Evolutionary conservation across 2,888 invertebrate species (phyloP).

Genomic region (Allygus modestus): DNA sequence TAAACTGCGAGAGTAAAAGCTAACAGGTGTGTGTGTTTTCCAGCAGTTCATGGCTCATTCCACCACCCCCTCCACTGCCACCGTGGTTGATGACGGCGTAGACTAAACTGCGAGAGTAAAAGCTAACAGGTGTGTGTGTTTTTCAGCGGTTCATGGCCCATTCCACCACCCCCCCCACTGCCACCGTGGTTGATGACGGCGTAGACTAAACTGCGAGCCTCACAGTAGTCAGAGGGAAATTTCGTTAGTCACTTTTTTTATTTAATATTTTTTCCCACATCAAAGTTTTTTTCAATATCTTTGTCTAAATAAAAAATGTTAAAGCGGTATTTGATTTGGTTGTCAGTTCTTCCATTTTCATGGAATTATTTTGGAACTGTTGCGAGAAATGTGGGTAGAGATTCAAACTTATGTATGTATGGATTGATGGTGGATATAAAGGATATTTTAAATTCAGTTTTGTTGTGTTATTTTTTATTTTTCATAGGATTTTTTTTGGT

Average conservation of each 20-base stretch:
- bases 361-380: neutral
- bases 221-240: neutral
- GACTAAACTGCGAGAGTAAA: too few species aligned
- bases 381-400: neutral
- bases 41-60: too few species aligned
- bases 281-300: neutral
- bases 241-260: conserved; percentile 4
- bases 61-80: too few species aligned
- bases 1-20: too few species aligned
- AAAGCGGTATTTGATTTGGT: neutral
- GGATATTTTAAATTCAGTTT: neutral
- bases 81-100: too few species aligned
- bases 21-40: too few species aligned
- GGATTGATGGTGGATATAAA: neutral
- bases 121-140: too few species aligned
- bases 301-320: neutral
- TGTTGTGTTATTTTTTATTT: too few species aligned
- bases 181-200: conserved; percentile 34
- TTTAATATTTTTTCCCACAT: neutral
- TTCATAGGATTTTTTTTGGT: too few species aligned
- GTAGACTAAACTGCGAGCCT: conserved; percentile 26
- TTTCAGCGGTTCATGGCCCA: conserved; percentile 48
- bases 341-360: neutral
- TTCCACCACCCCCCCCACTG: neutral
- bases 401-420: neutral